A percentile compares a stretch with the other conserved stretches of the same genome.
phyloP scores from a whole-genome alignment of 2,888 invertebrate genomes.

The Agrochola macilenta region DNA sequence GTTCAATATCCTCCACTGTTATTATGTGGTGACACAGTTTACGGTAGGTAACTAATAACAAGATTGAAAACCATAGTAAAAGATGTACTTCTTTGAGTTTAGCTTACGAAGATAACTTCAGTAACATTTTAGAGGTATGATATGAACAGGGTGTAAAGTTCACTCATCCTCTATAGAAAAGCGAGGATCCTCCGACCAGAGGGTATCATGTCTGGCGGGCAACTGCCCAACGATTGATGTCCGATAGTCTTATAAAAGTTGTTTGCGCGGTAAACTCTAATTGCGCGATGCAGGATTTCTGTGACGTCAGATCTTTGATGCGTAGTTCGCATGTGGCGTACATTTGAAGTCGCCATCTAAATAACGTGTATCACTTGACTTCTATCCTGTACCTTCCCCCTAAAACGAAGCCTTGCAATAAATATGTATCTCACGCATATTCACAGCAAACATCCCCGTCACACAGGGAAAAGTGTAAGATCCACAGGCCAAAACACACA shows the following conservation, averaged over 20 bases:
- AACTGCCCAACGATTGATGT: too few relatives aligned
- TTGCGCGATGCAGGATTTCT: too few relatives aligned
- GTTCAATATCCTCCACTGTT: slow-evolving; percentile 19
- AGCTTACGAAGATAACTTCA: background rate
- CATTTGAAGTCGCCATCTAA: background rate
- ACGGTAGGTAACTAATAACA: background rate
- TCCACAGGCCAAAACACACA: slow-evolving; percentile 72
- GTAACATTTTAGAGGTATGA: background rate
- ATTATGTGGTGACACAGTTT: slow-evolving; percentile 27
- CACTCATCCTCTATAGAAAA: too few relatives aligned
- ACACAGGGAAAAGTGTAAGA: slow-evolving; percentile 68
- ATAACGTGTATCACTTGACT: background rate
- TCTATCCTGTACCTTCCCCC: background rate
- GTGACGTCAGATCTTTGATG: too few relatives aligned
- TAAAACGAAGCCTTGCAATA: slow-evolving; percentile 25
- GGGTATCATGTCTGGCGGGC: too few relatives aligned
- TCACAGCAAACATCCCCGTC: slow-evolving; percentile 65
- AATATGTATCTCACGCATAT: slow-evolving; percentile 61
- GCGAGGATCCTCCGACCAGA: too few relatives aligned
- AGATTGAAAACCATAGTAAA: background rate
- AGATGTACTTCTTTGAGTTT: background rate
- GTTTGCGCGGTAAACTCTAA: too few relatives aligned
- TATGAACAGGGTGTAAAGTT: too few relatives aligned
- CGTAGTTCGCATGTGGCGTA: background rate
- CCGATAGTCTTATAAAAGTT: too few relatives aligned